These are phyloP conservation scores for Rhodophaea formosa DNA, from an alignment of 2,888 invertebrate genomes.

Conservation along the genomic window DNA sequence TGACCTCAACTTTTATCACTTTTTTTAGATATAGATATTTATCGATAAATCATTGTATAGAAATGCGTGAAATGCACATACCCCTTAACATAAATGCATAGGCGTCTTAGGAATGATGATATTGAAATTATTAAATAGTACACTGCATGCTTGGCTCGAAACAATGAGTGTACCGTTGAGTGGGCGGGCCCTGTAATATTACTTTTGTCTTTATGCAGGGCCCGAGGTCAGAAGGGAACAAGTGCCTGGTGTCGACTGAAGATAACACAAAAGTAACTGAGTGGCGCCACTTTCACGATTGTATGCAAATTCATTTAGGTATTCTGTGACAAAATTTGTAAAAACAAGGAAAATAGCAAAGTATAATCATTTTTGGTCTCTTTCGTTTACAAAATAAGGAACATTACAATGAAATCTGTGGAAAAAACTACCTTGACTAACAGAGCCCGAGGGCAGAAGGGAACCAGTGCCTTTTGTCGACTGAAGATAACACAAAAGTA, in stretches of 20 bases:
- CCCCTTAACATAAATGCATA: constrained; percentile 40
- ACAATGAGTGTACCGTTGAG: constrained; percentile 65
- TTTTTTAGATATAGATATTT: no score
- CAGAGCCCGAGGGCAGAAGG: constrained; percentile 30
- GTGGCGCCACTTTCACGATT: constrained; percentile 11
- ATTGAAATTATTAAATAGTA: constrained; percentile 67
- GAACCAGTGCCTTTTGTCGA: constrained; percentile 15
- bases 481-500: constrained; percentile 6
- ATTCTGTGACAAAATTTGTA: constrained; percentile 2
- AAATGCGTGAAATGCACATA: no score
- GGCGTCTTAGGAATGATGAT: constrained; percentile 62
- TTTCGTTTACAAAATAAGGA: no score
- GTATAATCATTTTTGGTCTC: not conserved
- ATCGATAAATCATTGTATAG: no score
- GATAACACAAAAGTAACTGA: constrained; percentile 1
- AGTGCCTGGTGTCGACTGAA: constrained; percentile 14
- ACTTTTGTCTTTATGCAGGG: constrained; percentile 54
- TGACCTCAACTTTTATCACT: no score
- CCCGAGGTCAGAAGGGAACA: constrained; percentile 26
- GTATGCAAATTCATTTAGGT: constrained; percentile 1
- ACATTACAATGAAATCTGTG: no score
- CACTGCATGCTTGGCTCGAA: constrained; percentile 42
- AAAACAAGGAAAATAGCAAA: constrained; percentile 2
- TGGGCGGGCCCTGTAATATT: constrained; percentile 61
- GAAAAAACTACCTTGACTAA: no score